Evolutionary conservation across 1,140 invertebrate species (phyloP), one percentile per base, ranked within the genome.

Genomic region (Ceratosolen solmsi): DNA sequence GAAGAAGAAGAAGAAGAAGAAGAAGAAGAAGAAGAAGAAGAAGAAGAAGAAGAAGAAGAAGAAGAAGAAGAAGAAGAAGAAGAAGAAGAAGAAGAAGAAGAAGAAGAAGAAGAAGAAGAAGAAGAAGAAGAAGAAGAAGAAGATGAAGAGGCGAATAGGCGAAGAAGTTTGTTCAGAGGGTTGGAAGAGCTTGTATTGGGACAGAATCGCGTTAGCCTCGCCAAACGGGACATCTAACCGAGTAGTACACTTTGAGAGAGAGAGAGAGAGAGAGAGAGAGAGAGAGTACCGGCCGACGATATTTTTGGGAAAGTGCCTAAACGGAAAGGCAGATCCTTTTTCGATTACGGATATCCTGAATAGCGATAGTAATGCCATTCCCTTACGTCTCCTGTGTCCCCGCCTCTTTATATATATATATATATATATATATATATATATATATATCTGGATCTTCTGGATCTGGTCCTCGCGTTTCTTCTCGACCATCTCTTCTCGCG

Each of bases 141-240:
- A 73, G 78, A 82, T 65, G 80, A 73, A 9, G 54, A 58, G 82
- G 27, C 33, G 63, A 70, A 77, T 60, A 63, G 80, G 77, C 78
- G 68, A 79, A 30, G 36, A 74, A 84, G 82, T 85, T 85, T 85
- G 79, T 83, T 83, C 80, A 82, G 83, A 84, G 83, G 83, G 84
- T 84, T 81, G 51, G 80, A 68, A 80, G 65, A 71, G 81, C 70
- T 27, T 78, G 73, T 79, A 85, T 86, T 80, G 84, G 80, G 72
- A 54, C 63, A 56, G 80, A 82, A 85, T 83, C 83, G 51, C 60
- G 75, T 63, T 72, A 83, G 79, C 77, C 68, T 78, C 80, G 71
- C 77, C 80, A 79, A 65, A 79, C 70, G 78, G 60, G 60, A 36
- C 74, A 70, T 68, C 36, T 46, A 70, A 46, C 36, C 22, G 68